Percentiles rank a stretch among this genome's conserved stretches.
Evolutionary conservation across 2,888 invertebrate species (phyloP).

Genomic region (Callosobruchus maculatus): DNA sequence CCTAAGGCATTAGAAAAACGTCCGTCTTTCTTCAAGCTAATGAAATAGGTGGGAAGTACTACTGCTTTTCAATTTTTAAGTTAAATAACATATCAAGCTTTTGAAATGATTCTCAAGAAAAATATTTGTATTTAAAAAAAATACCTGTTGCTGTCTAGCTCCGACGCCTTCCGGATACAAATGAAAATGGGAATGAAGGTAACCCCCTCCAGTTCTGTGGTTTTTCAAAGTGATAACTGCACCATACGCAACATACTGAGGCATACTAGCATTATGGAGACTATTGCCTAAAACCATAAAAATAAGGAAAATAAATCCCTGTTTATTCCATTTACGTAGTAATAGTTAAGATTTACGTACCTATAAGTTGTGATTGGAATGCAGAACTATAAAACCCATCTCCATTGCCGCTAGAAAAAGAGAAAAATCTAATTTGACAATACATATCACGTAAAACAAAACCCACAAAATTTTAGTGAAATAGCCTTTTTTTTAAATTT

Average conservation of each 20-base stretch:
- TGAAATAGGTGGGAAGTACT: too few relatives aligned
- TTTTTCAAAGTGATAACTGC: conserved; percentile 88
- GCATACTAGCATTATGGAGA: conserved; percentile 89
- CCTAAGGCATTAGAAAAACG: too few relatives aligned
- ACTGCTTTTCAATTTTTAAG: too few relatives aligned
- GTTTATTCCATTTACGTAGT: not conserved
- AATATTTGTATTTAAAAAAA: not conserved
- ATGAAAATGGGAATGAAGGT: conserved; percentile 94
- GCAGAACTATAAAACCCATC: conserved; percentile 97
- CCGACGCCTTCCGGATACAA: conserved; percentile 89
- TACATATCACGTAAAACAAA: too few relatives aligned
- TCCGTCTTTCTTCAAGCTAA: too few relatives aligned
- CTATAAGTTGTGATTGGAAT: conserved; percentile 88
- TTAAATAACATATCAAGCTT: too few relatives aligned
- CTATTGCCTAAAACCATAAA: conserved; percentile 62
- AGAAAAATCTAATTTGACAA: too few relatives aligned
- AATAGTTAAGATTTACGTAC: conserved; percentile 9
- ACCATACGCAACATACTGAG: conserved; percentile 83
- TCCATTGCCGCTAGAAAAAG: conserved; percentile 75
- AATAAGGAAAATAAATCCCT: too few relatives aligned
- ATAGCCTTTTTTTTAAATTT: conserved; percentile 1
- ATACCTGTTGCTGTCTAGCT: conserved; percentile 87
- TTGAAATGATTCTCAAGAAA: too few relatives aligned
- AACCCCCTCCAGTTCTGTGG: conserved; percentile 91
- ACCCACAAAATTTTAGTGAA: too few relatives aligned